Conservation (phyloP, 2,888 invertebrate genomes). For the Hermaeophaga mercurialis region DNA sequence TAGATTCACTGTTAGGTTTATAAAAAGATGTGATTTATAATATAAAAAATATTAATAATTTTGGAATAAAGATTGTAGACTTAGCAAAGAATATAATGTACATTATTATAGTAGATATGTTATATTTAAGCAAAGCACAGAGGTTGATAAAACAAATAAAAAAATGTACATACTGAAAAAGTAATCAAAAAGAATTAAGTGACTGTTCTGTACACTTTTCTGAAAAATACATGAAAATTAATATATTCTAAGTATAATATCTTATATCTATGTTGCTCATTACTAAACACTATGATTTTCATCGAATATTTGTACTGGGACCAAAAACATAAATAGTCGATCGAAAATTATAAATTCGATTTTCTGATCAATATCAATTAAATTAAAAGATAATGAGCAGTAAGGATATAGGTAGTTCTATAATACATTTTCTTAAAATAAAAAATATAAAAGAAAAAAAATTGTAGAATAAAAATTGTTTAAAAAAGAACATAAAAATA, state of each 20-base stretch:
- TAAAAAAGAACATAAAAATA: too few relatives aligned
- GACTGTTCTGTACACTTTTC: background rate
- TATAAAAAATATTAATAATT: slow-evolving; percentile 30
- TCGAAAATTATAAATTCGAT: background rate
- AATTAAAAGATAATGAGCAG: too few relatives aligned
- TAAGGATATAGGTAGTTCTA: too few relatives aligned
- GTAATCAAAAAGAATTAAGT: background rate
- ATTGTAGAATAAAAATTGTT: too few relatives aligned
- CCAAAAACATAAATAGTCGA: slow-evolving; percentile 6
- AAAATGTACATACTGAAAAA: slow-evolving; percentile 2
- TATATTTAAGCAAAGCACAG: slow-evolving; percentile 9
- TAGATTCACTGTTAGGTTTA: slow-evolving; percentile 32
- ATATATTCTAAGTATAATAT: too few relatives aligned
- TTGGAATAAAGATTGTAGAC: slow-evolving; percentile 26
- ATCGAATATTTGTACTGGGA: slow-evolving; percentile 4
- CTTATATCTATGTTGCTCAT: background rate
- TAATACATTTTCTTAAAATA: too few relatives aligned
- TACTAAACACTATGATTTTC: background rate
- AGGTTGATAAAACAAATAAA: background rate
- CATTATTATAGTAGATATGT: slow-evolving; percentile 8
- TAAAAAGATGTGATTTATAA: slow-evolving; percentile 36
- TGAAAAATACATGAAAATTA: background rate
- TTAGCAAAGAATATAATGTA: slow-evolving; percentile 8
- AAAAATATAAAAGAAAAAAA: too few relatives aligned
- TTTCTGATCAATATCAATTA: too few relatives aligned